Evolutionary conservation across 2,113 vertebrate species (phyloP), one percentile per base, ranked within the genome.

Genomic region (Vimba vimba): DNA sequence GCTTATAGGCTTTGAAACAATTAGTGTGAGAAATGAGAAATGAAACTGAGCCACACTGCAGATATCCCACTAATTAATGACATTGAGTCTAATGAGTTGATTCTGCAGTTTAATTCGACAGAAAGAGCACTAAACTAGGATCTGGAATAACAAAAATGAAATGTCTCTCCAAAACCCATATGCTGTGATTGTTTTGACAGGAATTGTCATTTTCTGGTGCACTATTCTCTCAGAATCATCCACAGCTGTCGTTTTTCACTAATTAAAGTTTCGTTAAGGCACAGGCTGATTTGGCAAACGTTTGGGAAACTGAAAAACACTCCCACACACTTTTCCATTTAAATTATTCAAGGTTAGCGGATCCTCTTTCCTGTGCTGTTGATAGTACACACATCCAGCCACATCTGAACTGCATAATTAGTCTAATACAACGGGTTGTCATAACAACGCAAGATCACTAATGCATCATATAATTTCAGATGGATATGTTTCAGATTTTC

Each of bases 21-120:
- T 74, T 74, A 47, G 43, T 45, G 71, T 74, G 43, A 47, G 71
- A 47, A 73, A 25, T n/a, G 69, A 73, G 36, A 73, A 45, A 74
- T 74, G 23, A 74, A 74, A 74, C 21, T 74, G 71, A 74, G 43
- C 39, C 23, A 0, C 71, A 25, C 71, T n/a, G 71, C 39, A 74
- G 71, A 74, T 25, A 74, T 43, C 8, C 23, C 1, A 1, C 71
- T 74, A 74, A 74, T 74, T 74, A 74, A 47, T 74, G 43, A 15
- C 43, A 17, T 0, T 45, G 71, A 74, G 71, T 47, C 43, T 47
- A 47, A 74, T 74, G 43, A 11, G 39, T 45, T 5, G 4, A 73
- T 73, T 73, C 69, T 73, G 69, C 69, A 13, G 11, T 74, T n/a
- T 6, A 45, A 13, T 73, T 43, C 10, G 21, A 36, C 66, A 69